Conservation (phyloP, 2,113 vertebrate species). For the Gallinago undulata region DNA sequence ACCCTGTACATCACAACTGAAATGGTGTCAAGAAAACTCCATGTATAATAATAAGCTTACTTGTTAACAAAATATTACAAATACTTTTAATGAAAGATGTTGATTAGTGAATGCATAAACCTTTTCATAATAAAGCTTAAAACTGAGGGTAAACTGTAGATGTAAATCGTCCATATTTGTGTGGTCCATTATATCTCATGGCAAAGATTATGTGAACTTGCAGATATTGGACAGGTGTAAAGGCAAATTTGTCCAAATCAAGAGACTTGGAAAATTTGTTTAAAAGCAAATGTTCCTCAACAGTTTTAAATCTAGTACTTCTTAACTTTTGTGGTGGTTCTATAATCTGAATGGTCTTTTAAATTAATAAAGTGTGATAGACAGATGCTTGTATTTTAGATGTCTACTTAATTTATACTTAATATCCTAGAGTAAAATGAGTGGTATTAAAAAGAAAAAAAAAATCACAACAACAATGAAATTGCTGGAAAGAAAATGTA, state of each 20-base stretch:
- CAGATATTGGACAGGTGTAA: neutral
- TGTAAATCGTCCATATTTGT: neutral
- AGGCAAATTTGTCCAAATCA: neutral
- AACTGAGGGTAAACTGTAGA: neutral
- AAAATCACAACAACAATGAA: neutral
- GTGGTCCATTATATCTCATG: neutral
- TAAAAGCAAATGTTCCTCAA: neutral
- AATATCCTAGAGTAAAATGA: neutral
- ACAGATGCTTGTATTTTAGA: neutral
- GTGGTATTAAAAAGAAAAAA: neutral
- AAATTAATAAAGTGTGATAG: neutral
- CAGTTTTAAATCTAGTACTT: neutral
- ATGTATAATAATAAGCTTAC: neutral
- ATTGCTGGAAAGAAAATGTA: neutral
- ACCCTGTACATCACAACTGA: neutral
- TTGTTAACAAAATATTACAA: neutral
- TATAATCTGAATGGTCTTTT: neutral
- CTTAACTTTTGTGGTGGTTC: neutral
- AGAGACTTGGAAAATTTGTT: neutral
- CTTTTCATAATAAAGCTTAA: neutral
- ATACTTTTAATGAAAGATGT: neutral
- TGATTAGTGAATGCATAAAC: neutral
- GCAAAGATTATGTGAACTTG: neutral
- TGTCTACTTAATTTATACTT: neutral
- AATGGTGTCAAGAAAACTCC: rapidly evolving